Evolutionary conservation across 37 sponge, comb jelly and placozoan species (phyloP).

Genomic region (Oopsacas minuta): DNA sequence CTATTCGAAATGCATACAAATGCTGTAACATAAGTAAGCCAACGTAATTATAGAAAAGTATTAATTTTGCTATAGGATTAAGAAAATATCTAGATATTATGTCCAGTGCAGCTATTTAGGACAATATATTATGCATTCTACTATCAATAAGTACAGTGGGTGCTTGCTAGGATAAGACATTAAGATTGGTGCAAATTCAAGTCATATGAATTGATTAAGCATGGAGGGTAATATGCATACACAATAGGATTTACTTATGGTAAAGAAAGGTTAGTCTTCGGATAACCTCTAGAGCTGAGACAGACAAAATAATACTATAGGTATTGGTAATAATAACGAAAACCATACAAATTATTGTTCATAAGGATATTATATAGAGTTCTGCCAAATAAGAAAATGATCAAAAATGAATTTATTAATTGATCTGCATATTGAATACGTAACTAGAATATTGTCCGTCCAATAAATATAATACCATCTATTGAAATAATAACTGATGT

Average conservation of each 20-base stretch:
- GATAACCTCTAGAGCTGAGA: too few relatives aligned
- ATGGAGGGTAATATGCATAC: background rate
- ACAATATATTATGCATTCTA: background rate
- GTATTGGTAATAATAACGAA: too few relatives aligned
- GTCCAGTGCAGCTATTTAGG: background rate
- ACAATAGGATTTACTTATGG: too few relatives aligned
- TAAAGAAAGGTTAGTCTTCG: too few relatives aligned
- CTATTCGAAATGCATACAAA: background rate
- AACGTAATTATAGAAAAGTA: background rate
- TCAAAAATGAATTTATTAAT: background rate
- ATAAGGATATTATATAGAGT: too few relatives aligned
- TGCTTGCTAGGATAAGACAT: background rate
- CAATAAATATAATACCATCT: too few relatives aligned
- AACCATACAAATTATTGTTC: background rate
- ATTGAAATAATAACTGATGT: too few relatives aligned
- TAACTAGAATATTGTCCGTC: background rate
- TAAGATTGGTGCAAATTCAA: too few relatives aligned
- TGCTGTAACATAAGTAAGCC: conserved; percentile 19
- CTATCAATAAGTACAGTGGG: background rate
- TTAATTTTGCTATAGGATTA: background rate
- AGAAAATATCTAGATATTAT: background rate
- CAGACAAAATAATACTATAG: too few relatives aligned
- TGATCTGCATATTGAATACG: background rate
- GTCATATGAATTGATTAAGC: too few relatives aligned
- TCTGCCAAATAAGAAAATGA: too few relatives aligned